phyloP scores from a whole-genome alignment of 2,797 vertebrate genomes.

The Rachycentron canadum region DNA sequence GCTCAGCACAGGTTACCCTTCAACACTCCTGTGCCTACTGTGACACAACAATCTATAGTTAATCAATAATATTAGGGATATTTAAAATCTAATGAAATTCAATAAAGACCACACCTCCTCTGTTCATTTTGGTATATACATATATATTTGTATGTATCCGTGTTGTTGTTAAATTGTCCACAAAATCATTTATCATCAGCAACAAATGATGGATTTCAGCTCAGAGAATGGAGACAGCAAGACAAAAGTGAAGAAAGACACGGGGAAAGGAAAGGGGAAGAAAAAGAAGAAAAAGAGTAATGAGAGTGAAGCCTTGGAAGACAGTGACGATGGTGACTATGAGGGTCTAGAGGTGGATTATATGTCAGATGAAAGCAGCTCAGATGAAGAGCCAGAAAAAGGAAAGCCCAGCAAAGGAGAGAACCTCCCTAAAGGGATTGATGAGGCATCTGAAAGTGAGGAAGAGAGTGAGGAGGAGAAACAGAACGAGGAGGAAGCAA shows the following conservation, averaged over 20 bases:
- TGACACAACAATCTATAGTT: too few relatives aligned
- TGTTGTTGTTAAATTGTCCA: too few relatives aligned
- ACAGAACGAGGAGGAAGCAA: constrained; percentile 88
- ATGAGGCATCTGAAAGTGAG: constrained; percentile 91
- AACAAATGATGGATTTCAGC: too few relatives aligned
- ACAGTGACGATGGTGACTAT: constrained; percentile 94
- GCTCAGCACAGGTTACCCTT: too few relatives aligned
- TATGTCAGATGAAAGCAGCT: constrained; percentile 94
- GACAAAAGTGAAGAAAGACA: constrained; percentile 78
- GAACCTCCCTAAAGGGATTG: constrained; percentile 89
- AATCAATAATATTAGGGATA: too few relatives aligned
- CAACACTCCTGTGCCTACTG: too few relatives aligned
- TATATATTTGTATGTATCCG: too few relatives aligned
- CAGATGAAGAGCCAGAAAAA: constrained; percentile 86
- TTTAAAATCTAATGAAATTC: too few relatives aligned
- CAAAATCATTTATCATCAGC: too few relatives aligned
- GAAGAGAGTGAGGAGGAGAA: constrained; percentile 96
- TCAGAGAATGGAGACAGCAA: constrained; percentile 86
- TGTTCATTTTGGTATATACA: too few relatives aligned
- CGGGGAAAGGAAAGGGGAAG: constrained; percentile 85
- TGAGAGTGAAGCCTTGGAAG: constrained; percentile 90
- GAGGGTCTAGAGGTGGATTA: constrained; percentile 95
- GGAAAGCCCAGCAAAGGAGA: constrained; percentile 85
- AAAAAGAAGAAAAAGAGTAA: constrained; percentile 89
- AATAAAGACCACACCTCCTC: too few relatives aligned